phyloP scores from a whole-genome alignment of 2,888 invertebrate species.

The Andrena praecox region DNA sequence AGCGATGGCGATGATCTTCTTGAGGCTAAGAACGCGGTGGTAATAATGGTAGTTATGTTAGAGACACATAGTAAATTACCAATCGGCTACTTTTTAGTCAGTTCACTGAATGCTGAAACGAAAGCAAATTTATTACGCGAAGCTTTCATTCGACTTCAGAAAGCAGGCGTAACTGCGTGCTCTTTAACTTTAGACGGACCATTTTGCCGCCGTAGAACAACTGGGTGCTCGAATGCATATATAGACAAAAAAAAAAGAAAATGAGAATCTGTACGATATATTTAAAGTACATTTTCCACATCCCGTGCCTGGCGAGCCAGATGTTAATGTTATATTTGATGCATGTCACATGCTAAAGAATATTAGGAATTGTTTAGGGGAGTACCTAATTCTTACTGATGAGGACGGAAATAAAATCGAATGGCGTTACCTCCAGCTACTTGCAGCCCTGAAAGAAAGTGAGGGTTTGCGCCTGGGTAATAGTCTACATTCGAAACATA shows the following conservation, averaged over 20 bases:
- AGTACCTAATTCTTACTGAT: not conserved
- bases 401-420: too few species aligned
- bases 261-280: not conserved
- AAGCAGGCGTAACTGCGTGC: not conserved
- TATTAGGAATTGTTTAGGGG: not conserved
- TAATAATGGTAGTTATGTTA: constrained; percentile 1
- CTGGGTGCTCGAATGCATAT: constrained; percentile 1
- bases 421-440: too few species aligned
- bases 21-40: not conserved
- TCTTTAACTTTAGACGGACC: constrained; percentile 3
- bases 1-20: not conserved
- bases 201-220: not conserved
- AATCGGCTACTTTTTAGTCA: not conserved
- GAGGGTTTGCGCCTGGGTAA: too few species aligned
- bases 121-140: not conserved
- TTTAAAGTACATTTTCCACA: constrained; percentile 1
- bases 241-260: not conserved
- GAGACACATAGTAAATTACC: not conserved
- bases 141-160: not conserved
- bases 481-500: too few species aligned
- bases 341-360: constrained; percentile 13
- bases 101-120: not conserved
- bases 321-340: not conserved
- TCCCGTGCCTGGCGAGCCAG: not conserved
- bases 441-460: too few species aligned